phyloP scores from a whole-genome alignment of 2,888 invertebrate species.

The Ochlodes sylvanus region DNA sequence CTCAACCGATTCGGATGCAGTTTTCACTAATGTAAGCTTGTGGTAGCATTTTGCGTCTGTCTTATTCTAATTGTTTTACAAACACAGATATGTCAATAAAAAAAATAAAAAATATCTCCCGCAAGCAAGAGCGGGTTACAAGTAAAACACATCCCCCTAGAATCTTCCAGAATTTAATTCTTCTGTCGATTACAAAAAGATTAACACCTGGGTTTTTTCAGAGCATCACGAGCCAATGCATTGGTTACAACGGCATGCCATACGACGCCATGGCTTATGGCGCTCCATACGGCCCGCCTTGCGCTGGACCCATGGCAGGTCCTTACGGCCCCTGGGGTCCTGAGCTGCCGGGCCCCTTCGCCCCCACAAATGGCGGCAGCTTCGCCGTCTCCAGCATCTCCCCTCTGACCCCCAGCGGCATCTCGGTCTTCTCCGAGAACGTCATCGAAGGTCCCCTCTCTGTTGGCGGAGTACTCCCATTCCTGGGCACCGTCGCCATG shows the following conservation, averaged over 20 bases:
- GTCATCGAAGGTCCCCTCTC: conserved; percentile 56
- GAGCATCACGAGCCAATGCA: conserved; percentile 42
- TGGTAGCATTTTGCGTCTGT: too few relatives aligned
- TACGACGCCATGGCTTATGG: conserved; percentile 20
- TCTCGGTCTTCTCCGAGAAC: conserved; percentile 60
- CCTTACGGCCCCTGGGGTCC: conserved; percentile 30
- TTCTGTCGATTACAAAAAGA: neutral
- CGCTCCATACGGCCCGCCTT: conserved; percentile 31
- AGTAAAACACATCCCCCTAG: too few relatives aligned
- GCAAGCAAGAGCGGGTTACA: too few relatives aligned
- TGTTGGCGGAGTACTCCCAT: conserved; percentile 59
- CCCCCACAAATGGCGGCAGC: conserved; percentile 58
- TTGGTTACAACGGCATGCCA: conserved; percentile 36
- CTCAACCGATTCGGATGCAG: too few relatives aligned
- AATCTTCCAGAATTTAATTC: neutral
- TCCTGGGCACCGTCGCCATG: conserved; percentile 58
- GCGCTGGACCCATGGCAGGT: conserved; percentile 4
- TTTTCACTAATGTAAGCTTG: too few relatives aligned
- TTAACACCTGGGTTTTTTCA: conserved; percentile 25
- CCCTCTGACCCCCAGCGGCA: conserved; percentile 56
- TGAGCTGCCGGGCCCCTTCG: conserved; percentile 45
- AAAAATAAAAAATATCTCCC: too few relatives aligned
- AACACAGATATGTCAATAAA: too few relatives aligned
- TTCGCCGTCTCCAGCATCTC: conserved; percentile 57
- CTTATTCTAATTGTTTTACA: too few relatives aligned